A percentile compares a stretch with the other conserved stretches of the same genome.
These are phyloP conservation scores for Stigmatopora argus DNA, from an alignment of 2,113 vertebrate genomes.

Conservation along the genomic window DNA sequence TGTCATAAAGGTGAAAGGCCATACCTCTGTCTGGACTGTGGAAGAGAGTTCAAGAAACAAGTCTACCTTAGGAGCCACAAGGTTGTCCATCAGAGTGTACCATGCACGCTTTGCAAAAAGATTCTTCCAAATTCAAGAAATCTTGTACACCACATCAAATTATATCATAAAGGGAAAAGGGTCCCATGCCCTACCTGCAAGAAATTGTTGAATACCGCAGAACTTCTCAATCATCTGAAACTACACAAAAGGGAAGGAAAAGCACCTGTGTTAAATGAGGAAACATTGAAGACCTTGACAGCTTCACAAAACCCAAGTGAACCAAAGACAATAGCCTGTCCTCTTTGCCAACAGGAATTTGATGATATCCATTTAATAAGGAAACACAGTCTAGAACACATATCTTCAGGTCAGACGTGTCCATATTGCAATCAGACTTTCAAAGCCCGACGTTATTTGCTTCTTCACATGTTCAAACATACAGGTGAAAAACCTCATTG, in stretches of 20 bases:
- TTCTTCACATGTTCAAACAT: conserved; percentile 65
- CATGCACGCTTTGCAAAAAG: conserved; percentile 71
- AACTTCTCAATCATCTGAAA: conserved; percentile 59
- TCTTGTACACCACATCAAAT: conserved; percentile 64
- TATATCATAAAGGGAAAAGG: conserved; percentile 58
- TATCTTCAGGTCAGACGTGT: conserved; percentile 55
- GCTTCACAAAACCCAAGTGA: conserved; percentile 18
- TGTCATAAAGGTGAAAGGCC: conserved; percentile 65
- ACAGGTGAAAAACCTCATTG: conserved; percentile 61
- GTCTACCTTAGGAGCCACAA: conserved; percentile 60
- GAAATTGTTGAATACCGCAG: conserved; percentile 60
- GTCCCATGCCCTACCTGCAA: conserved; percentile 70
- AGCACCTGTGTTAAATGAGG: conserved; percentile 2
- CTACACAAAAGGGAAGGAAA: conserved; percentile 42
- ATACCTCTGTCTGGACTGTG: conserved; percentile 67
- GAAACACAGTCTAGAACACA: conserved; percentile 62
- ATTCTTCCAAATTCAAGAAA: conserved; percentile 61
- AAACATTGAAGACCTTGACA: conserved; percentile 10
- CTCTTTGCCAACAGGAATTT: conserved; percentile 61
- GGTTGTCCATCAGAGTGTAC: conserved; percentile 63
- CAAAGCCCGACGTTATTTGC: conserved; percentile 41
- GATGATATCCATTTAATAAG: conserved; percentile 43
- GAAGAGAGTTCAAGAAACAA: conserved; percentile 57
- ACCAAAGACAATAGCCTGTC: conserved; percentile 43
- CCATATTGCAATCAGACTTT: conserved; percentile 64